Percentiles rank a stretch among this genome's conserved stretches.
These are phyloP conservation scores for Tragelaphus scriptus DNA, from an alignment of 2,113 vertebrate genomes.

Conservation along the genomic window DNA sequence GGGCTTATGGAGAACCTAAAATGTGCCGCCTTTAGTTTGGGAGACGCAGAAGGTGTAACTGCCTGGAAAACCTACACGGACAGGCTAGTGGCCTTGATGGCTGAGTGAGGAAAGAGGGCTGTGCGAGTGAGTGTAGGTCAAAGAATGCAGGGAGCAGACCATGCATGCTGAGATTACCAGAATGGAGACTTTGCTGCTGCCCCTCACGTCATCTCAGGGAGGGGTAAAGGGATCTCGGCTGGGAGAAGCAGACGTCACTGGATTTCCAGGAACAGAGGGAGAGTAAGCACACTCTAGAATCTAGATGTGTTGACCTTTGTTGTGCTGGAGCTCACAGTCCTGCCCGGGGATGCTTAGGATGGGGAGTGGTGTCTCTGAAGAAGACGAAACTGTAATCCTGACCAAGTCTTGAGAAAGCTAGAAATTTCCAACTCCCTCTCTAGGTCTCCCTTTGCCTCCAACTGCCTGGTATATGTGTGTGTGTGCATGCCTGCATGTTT, in stretches of 20 bases:
- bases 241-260: background rate
- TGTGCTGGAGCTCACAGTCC: background rate
- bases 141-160: background rate
- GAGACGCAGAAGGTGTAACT: background rate
- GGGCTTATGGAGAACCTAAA: background rate
- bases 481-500: too few species aligned
- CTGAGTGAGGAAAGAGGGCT: background rate
- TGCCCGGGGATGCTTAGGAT: background rate
- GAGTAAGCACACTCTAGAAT: background rate
- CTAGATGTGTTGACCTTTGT: background rate
- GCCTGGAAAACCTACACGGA: background rate
- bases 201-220: background rate
- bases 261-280: background rate
- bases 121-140: accelerated
- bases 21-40: background rate
- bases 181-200: background rate
- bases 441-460: background rate
- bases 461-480: background rate
- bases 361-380: background rate
- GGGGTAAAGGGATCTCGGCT: background rate
- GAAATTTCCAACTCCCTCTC: background rate
- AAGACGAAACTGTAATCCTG: background rate
- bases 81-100: background rate
- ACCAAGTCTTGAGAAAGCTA: background rate
- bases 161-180: background rate